phyloP scores from a whole-genome alignment of 2,888 invertebrate species.

The Cenopis cana region DNA sequence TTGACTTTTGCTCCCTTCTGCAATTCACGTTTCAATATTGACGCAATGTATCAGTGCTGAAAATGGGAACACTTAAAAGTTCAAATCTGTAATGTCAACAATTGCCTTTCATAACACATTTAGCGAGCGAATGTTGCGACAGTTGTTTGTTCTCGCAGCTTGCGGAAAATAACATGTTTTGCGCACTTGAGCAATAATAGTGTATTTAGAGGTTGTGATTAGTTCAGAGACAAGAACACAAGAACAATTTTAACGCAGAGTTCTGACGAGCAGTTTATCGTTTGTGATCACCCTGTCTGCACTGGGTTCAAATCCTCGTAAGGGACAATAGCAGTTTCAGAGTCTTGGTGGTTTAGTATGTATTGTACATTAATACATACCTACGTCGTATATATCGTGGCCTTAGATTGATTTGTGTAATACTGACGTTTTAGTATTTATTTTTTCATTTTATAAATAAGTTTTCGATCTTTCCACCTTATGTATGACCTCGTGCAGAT shows the following conservation, averaged over 20 bases:
- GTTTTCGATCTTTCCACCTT: too few relatives aligned
- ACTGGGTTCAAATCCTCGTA: neutral
- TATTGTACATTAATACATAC: neutral
- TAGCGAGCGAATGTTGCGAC: conserved; percentile 35
- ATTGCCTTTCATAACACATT: conserved; percentile 39
- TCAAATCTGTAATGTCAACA: conserved; percentile 39
- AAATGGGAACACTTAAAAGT: conserved; percentile 39
- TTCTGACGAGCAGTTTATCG: neutral
- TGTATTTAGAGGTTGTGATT: conserved; percentile 1
- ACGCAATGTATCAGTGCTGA: conserved; percentile 33
- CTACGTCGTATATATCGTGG: too few relatives aligned
- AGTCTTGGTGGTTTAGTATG: neutral
- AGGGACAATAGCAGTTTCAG: neutral
- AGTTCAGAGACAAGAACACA: too few relatives aligned
- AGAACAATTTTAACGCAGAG: neutral
- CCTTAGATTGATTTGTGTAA: too few relatives aligned
- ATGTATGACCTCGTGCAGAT: too few relatives aligned
- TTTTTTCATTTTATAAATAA: too few relatives aligned
- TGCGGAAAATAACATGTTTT: conserved; percentile 40
- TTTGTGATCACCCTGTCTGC: neutral
- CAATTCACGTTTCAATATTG: conserved; percentile 28
- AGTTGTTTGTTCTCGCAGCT: conserved; percentile 26
- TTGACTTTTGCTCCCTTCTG: conserved; percentile 24
- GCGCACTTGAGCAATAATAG: conserved; percentile 6
- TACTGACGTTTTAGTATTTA: too few relatives aligned